Percentiles rank a stretch among this genome's conserved stretches.
phyloP scores from a whole-genome alignment of 2,888 invertebrate genomes.

The Tetramorium bicarinatum region DNA sequence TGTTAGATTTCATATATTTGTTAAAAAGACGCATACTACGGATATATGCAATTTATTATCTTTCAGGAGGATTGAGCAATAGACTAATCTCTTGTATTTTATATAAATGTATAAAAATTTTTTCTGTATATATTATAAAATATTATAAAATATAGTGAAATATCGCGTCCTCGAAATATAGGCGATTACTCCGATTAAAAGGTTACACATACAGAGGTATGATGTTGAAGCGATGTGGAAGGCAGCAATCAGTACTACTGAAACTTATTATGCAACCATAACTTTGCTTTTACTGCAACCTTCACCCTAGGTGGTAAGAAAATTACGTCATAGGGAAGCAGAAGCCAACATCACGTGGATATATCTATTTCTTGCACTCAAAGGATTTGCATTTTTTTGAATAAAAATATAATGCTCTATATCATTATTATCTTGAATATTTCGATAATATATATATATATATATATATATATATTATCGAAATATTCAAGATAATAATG shows the following conservation, averaged over 20 bases:
- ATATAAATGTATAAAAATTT: not conserved
- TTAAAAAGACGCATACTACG: not conserved
- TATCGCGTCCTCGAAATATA: not conserved
- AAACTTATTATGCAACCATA: conserved; percentile 50
- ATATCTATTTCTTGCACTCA: not conserved
- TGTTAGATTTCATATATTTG: not conserved
- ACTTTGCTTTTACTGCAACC: conserved; percentile 40
- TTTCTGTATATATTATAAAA: not conserved
- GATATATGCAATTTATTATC: no score
- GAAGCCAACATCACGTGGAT: not conserved
- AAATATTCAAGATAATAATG: no score
- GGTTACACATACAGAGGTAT: not conserved
- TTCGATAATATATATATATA: not conserved
- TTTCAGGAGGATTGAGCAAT: no score
- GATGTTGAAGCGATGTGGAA: conserved; percentile 14
- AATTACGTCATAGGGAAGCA: conserved; percentile 22
- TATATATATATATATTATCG: no score
- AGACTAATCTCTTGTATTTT: no score
- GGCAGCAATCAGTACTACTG: conserved; percentile 29
- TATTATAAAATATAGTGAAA: not conserved
- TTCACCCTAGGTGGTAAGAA: conserved; percentile 43
- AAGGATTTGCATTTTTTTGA: conserved; percentile 10
- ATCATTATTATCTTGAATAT: not conserved
- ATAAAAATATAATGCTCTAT: not conserved
- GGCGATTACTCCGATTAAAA: not conserved